Evolutionary conservation across 2,888 invertebrate species (phyloP), one percentile per base, ranked within the genome.

Genomic region (Trachelus tabidus): DNA sequence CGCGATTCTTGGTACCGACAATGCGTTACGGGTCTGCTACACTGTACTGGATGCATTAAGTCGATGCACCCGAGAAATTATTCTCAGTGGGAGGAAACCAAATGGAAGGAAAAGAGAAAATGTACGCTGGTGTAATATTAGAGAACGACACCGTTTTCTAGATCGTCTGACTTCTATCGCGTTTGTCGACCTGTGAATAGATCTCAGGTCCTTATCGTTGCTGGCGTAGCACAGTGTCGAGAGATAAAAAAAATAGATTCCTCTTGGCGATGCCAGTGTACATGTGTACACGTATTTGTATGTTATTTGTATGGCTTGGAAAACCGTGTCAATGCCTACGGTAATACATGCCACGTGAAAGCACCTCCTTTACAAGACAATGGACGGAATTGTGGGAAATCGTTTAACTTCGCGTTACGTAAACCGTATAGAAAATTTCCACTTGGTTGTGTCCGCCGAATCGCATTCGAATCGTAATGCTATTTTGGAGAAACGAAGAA

Each of bases 271-370:
- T 56, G 56, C 9, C 9, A 56, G 56, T 9, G 23, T 23, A 23
- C 56, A 23, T 56, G 23, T 23, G 56, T 56, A 23, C 56, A 9
- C 23, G 56, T 56, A n/a, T n/a, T n/a, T n/a, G n/a, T n/a, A n/a
- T n/a, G n/a, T n/a, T n/a, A n/a, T n/a, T n/a, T n/a, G 9, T 9
- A 56, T 0, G 76, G 77, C 75, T 40, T 31, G 77, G 77, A 76
- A 82, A 85, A 85, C 80, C 79, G 81, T 85, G 84, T 81, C 83
- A 85, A 85, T 84, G 83, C 80, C 82, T 83, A 75, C 69, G 77
- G 40, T 79, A 75, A 77, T 76, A 56, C 56, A 23, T 56, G 56
- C 77, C 35, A 37, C 77, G 81, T 75, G 79, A 81, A 81, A 83
- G 79, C 79, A 68, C 71, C 76, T 33, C 12, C 40, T 68, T 71